A percentile compares a stretch with the other conserved stretches of the same genome.
Evolutionary conservation across 2,888 invertebrate genomes (phyloP).

Genomic region (Acrobeloides nanus): DNA sequence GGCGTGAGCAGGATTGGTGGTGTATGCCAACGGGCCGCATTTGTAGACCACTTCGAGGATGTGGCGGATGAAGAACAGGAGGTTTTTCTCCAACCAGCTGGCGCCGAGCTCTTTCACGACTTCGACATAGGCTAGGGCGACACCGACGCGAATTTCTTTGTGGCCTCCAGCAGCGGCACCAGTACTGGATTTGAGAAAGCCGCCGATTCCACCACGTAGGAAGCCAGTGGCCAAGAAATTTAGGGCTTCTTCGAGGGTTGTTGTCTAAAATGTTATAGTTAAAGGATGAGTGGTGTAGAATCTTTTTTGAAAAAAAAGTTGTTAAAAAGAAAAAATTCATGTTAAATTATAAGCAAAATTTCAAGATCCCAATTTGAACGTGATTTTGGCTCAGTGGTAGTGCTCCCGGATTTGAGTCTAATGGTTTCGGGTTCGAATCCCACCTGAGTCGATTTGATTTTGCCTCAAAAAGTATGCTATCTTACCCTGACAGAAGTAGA

Average conservation of each 20-base stretch:
- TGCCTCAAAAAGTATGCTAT: too few species aligned
- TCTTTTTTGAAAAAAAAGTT: too few species aligned
- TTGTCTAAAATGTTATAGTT: too few species aligned
- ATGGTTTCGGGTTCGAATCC: too few species aligned
- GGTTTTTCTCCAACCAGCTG: conserved; percentile 81
- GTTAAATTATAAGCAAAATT: too few species aligned
- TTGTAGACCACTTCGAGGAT: conserved; percentile 70
- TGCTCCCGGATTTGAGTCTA: too few species aligned
- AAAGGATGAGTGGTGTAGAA: background rate
- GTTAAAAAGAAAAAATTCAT: too few species aligned
- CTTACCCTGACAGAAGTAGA: too few species aligned
- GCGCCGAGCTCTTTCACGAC: conserved; percentile 88
- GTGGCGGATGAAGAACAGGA: conserved; percentile 76
- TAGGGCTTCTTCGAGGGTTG: conserved; percentile 73
- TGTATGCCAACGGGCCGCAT: conserved; percentile 31
- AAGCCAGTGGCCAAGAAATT: conserved; percentile 86
- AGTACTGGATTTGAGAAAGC: conserved; percentile 76
- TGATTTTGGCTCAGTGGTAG: too few species aligned
- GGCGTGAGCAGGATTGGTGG: conserved; percentile 34
- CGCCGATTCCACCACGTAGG: conserved; percentile 72
- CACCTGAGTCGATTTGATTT: too few species aligned
- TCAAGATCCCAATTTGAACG: too few species aligned
- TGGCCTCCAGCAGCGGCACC: conserved; percentile 77
- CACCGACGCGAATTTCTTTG: conserved; percentile 89
- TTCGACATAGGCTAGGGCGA: conserved; percentile 94